Base-by-base conservation (phyloP, 1,140 invertebrate genomes). In the Lycorma delicatula region DNA sequence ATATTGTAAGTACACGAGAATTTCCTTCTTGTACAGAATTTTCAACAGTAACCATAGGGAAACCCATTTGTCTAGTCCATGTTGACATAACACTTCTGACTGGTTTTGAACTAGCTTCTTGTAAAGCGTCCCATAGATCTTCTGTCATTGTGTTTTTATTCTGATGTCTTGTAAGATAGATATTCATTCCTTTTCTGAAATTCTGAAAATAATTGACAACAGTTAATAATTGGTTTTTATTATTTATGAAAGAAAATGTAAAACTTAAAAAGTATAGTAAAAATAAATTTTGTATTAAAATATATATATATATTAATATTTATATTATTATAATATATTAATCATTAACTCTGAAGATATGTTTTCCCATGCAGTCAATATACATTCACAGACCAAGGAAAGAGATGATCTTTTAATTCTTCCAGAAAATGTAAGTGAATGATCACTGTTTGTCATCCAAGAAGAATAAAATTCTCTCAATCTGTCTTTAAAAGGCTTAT, bases 21-120 rank as follows among this genome's bases (percentile, higher is more conserved):
- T 72, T 73, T 1, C 77, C 79, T 20, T 44, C 23, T 54, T 78
- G 74, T 64, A 81, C 77, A 60, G 63, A 49, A 11, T 54, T 56
- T n/a, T 63, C 59, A 11, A 80, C 79, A 34, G 67, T 72, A 0
- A 86, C 68, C 1, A 84, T 75, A 7, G 92, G 93, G 68, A 91
- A 97, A 23, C 94, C 95, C 81, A 91, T 93, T 71, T 96, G 91
- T 65, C 80, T 78, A 0, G 91, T 97, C 95, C 95, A 98, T 12
- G 87, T 89, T 1, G 87, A 87, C 97, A 99, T 99, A 0, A 99
- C 84, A 28, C 80, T 79, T 4, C 80, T 81, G 0, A 99, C 87
- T n/a, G 93, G 89, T 72, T 97, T 94, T 1, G 84, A 86, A 60
- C 91, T 95, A 0, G 91, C 86, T 67, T 91, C 85, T 66, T 87